Evolutionary conservation across 2,888 invertebrate species (phyloP).

Genomic region (Scelioninae gen. 1): DNA sequence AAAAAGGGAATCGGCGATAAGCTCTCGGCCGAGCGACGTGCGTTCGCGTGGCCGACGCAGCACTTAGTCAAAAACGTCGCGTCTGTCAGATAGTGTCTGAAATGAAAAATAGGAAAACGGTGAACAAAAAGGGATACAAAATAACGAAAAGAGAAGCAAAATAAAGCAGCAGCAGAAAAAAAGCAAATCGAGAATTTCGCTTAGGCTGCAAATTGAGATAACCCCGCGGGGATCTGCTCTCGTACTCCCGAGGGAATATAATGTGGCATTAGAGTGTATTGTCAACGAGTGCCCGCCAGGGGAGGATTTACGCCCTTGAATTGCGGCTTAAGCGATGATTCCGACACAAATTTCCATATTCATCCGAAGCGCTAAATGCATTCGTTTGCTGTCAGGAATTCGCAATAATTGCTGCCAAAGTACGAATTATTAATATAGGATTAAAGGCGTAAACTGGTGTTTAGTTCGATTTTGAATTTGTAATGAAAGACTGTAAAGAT

Average conservation of each 20-base stretch:
- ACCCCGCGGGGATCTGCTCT: slow-evolving; percentile 72
- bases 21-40: neutral
- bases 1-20: slow-evolving; percentile 36
- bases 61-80: slow-evolving; percentile 37
- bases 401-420: slow-evolving; percentile 31
- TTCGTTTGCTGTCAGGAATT: slow-evolving; percentile 42
- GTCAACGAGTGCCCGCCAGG: slow-evolving; percentile 74
- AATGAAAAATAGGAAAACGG: slow-evolving; percentile 39
- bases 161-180: slow-evolving; percentile 18
- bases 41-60: slow-evolving; percentile 10
- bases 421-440: slow-evolving; percentile 25
- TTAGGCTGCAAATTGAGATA: slow-evolving; percentile 81
- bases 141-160: neutral
- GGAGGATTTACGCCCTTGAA: slow-evolving; percentile 80
- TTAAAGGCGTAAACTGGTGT: neutral
- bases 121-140: slow-evolving; percentile 9
- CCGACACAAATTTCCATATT: slow-evolving; percentile 76
- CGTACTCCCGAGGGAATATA: slow-evolving; percentile 73
- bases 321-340: slow-evolving; percentile 79
- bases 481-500: no score
- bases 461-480: no score
- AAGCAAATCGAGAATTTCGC: slow-evolving; percentile 71
- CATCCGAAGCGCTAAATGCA: slow-evolving; percentile 62
- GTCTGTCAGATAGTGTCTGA: slow-evolving; percentile 41
- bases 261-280: slow-evolving; percentile 81